Evolutionary conservation across 2,797 vertebrate species (phyloP).

Genomic region (Pelobates cultripes): DNA sequence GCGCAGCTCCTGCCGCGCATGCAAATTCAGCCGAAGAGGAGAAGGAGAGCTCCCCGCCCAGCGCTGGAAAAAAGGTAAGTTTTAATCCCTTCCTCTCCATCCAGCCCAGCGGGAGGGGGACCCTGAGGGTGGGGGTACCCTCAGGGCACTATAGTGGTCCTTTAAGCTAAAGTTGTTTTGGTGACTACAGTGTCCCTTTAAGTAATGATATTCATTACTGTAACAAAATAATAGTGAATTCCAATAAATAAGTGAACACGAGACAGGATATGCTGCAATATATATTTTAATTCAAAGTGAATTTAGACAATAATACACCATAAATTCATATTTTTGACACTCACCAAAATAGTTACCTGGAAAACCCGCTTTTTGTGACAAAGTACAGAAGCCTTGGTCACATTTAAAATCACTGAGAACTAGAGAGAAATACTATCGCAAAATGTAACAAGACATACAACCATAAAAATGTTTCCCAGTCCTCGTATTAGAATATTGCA

Average conservation of each 20-base stretch:
- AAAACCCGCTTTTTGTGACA: conserved; percentile 99
- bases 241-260: not conserved
- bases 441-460: conserved; percentile 99
- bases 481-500: conserved; percentile 99
- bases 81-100: too few species aligned
- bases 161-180: too few species aligned
- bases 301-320: conserved; percentile 99
- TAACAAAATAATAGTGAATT: too few species aligned
- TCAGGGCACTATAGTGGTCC: too few species aligned
- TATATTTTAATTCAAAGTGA: conserved; percentile 99
- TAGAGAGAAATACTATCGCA: conserved; percentile 99
- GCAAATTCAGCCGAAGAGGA: too few species aligned
- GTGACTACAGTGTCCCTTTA: too few species aligned
- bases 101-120: too few species aligned
- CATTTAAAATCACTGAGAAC: conserved; percentile 99
- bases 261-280: conserved; percentile 83
- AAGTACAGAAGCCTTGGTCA: conserved; percentile 99
- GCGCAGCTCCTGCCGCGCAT: too few species aligned
- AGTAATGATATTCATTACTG: too few species aligned
- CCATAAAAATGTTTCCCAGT: conserved; percentile 97
- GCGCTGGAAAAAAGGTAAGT: too few species aligned
- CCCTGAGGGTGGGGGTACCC: too few species aligned
- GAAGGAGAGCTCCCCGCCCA: too few species aligned
- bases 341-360: conserved; percentile 99
- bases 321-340: conserved; percentile 99